Evolutionary conservation across 2,113 vertebrate species (phyloP).

Genomic region (Mobula birostris): DNA sequence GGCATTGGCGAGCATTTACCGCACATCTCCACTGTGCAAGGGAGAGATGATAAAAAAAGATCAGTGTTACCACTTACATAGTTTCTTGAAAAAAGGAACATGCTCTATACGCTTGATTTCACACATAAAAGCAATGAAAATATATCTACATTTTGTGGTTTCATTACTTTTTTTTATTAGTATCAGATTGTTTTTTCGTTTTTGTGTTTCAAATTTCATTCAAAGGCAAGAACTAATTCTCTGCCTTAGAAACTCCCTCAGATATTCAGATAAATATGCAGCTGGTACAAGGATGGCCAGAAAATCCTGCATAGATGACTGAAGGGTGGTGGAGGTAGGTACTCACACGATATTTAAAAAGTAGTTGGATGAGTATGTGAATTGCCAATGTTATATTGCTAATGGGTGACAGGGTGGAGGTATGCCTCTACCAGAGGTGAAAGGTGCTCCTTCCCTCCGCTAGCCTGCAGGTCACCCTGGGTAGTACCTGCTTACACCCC

Average conservation of each 20-base stretch:
- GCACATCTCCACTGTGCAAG: neutral
- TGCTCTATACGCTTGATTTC: neutral
- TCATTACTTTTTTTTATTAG: neutral
- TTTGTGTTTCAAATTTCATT: neutral
- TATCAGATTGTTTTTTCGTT: neutral
- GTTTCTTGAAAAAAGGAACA: neutral
- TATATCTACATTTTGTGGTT: neutral
- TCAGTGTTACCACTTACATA: neutral
- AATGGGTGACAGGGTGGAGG: no score
- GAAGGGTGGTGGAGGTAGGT: no score
- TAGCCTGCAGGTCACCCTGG: no score
- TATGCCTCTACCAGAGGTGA: no score
- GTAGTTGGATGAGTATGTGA: no score
- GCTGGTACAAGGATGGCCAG: neutral
- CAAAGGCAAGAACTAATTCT: neutral
- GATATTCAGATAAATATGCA: neutral
- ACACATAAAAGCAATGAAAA: neutral
- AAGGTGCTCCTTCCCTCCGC: no score
- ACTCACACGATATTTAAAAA: no score
- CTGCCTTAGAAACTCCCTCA: neutral
- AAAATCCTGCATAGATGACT: neutral
- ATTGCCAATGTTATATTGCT: no score
- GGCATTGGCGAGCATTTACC: neutral
- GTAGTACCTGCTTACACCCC: no score
- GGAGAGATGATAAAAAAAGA: neutral